Evolutionary conservation across 2,113 vertebrate species (phyloP).

Genomic region (Dasyprocta punctata): DNA sequence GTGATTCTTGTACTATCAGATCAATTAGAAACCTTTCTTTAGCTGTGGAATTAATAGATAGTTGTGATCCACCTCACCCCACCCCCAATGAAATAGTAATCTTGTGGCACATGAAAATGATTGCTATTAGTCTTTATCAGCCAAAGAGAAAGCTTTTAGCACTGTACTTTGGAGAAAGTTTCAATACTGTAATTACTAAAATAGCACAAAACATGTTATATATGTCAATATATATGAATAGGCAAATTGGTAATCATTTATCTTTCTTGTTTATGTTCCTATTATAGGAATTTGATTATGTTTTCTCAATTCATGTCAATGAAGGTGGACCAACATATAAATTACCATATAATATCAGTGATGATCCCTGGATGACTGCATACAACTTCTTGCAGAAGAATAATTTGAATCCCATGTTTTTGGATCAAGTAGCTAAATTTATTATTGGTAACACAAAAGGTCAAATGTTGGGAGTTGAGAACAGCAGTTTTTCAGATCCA

Average conservation of each 20-base stretch:
- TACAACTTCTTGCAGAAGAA: slow-evolving; percentile 98
- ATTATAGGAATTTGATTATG: slow-evolving; percentile 96
- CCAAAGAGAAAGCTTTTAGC: not conserved
- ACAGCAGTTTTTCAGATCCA: slow-evolving; percentile 89
- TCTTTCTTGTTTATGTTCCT: slow-evolving; percentile 71
- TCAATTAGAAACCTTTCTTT: slow-evolving; percentile 16
- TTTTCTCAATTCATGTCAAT: slow-evolving; percentile 98
- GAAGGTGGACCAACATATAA: slow-evolving; percentile 96
- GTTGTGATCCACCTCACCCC: not conserved
- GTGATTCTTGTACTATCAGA: slow-evolving; percentile 3
- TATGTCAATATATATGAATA: not conserved
- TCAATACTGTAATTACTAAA: slow-evolving; percentile 33
- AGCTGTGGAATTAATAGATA: slow-evolving; percentile 7
- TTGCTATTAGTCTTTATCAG: not conserved
- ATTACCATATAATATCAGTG: slow-evolving; percentile 94
- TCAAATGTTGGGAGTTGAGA: slow-evolving; percentile 88
- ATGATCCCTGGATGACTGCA: slow-evolving; percentile 97
- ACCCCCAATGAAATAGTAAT: not conserved
- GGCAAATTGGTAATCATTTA: slow-evolving; percentile 37
- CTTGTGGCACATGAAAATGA: not conserved
- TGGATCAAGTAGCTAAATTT: slow-evolving; percentile 99
- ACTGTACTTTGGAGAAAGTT: not conserved
- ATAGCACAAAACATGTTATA: not conserved
- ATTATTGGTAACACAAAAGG: slow-evolving; percentile 98
- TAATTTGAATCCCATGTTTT: slow-evolving; percentile 96